Conservation (phyloP, 1,140 invertebrate genomes). For the Apis dorsata region DNA sequence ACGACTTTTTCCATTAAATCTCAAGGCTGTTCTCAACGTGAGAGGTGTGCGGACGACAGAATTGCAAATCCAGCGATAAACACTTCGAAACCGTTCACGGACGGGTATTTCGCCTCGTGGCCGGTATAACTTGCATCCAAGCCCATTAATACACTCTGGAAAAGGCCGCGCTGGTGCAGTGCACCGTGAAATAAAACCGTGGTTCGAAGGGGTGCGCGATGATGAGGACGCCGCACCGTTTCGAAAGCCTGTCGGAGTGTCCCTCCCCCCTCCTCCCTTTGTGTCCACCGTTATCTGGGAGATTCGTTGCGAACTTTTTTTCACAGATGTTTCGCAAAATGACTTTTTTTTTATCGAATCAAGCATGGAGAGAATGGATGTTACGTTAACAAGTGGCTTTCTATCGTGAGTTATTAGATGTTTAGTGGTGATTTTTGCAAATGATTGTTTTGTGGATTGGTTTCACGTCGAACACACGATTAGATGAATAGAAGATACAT, state of each 20-base stretch:
- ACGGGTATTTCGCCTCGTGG: constrained; percentile 28
- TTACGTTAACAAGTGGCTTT: too few species aligned
- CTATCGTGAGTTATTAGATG: too few species aligned
- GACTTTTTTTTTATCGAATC: neutral
- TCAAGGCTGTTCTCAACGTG: neutral
- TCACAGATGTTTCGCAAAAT: neutral
- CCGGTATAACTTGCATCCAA: constrained; percentile 43
- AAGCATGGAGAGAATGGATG: neutral
- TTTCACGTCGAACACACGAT: too few species aligned
- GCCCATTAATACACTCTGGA: constrained; percentile 45
- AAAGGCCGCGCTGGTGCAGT: constrained; percentile 38
- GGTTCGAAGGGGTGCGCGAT: constrained; percentile 1
- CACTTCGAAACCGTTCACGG: constrained; percentile 55
- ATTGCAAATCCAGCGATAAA: constrained; percentile 75
- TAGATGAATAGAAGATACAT: too few species aligned
- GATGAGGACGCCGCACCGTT: constrained; percentile 9
- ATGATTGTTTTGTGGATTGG: too few species aligned
- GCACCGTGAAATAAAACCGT: constrained; percentile 45
- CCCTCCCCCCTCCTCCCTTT: neutral
- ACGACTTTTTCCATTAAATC: constrained; percentile 46
- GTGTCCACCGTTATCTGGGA: neutral
- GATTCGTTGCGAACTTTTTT: neutral
- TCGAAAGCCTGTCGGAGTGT: neutral
- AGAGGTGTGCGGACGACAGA: constrained; percentile 67
- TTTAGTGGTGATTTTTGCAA: too few species aligned